A percentile compares a stretch with the other conserved stretches of the same genome.
phyloP scores from a whole-genome alignment of 2,888 invertebrate species.

The Notodonta ziczac region DNA sequence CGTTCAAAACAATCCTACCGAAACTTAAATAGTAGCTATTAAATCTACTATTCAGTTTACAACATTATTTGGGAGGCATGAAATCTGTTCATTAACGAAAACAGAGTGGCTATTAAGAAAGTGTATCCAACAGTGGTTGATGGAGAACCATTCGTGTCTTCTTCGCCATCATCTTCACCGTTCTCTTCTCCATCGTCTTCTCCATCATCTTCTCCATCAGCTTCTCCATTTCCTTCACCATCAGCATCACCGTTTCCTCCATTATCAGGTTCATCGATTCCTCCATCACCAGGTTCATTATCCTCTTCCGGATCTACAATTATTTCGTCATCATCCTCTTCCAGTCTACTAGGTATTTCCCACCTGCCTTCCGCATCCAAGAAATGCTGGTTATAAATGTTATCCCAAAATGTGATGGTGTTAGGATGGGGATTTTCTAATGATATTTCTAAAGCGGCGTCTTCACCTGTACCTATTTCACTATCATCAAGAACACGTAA shows the following conservation, averaged over 20 bases:
- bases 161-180: slow-evolving; percentile 28
- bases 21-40: slow-evolving; percentile 34
- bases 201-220: slow-evolving; percentile 20
- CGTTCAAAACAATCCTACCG: background rate
- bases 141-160: slow-evolving; percentile 50
- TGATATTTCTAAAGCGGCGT: slow-evolving; percentile 47
- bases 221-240: slow-evolving; percentile 22
- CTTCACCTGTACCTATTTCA: slow-evolving; percentile 42
- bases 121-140: slow-evolving; percentile 61
- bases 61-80: slow-evolving; percentile 53
- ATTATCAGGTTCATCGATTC: background rate
- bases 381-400: slow-evolving; percentile 61
- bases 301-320: background rate
- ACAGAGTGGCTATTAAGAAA: slow-evolving; percentile 58
- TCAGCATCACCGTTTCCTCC: slow-evolving; percentile 8
- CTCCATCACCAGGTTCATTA: background rate
- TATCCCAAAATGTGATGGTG: slow-evolving; percentile 62
- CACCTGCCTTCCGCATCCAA: slow-evolving; percentile 64
- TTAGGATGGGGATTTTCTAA: slow-evolving; percentile 54
- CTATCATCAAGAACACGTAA: slow-evolving; percentile 54
- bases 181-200: slow-evolving; percentile 23
- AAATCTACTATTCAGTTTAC: slow-evolving; percentile 43
- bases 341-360: slow-evolving; percentile 46
- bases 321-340: slow-evolving; percentile 38
- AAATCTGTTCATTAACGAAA: slow-evolving; percentile 56